Percentiles rank a stretch among this genome's conserved stretches.
Conservation (phyloP, 2,888 invertebrate genomes). For the Ophion ventricosus region DNA sequence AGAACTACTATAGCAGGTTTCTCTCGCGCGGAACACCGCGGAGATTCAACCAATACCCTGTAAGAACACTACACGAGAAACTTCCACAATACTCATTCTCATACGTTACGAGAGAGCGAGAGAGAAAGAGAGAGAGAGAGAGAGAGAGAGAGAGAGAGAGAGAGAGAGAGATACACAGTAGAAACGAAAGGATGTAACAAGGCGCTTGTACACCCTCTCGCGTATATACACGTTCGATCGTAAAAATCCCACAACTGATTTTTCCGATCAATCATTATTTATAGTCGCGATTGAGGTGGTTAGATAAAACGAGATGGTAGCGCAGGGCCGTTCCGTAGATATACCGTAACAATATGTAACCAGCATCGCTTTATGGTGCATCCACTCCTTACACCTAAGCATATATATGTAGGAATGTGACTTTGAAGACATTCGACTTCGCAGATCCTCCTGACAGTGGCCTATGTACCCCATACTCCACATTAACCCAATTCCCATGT, state of each 20-base stretch:
- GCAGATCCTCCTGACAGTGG: neutral
- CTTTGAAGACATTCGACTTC: neutral
- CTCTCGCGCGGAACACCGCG: neutral
- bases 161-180: neutral
- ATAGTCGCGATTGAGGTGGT: slow-evolving; percentile 70
- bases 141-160: too few species aligned
- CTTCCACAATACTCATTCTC: slow-evolving; percentile 38
- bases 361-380: slow-evolving; percentile 62
- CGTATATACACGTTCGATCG: slow-evolving; percentile 50
- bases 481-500: neutral
- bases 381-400: neutral
- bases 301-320: slow-evolving; percentile 72
- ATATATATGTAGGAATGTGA: slow-evolving; percentile 11
- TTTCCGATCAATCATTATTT: slow-evolving; percentile 75
- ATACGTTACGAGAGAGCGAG: slow-evolving; percentile 13
- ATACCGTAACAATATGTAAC: slow-evolving; percentile 75
- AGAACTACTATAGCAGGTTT: neutral
- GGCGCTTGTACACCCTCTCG: slow-evolving; percentile 24
- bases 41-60: slow-evolving; percentile 27
- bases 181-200: slow-evolving; percentile 43
- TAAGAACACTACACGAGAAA: slow-evolving; percentile 29
- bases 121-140: too few species aligned
- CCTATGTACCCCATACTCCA: neutral
- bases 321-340: slow-evolving; percentile 66
- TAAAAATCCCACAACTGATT: slow-evolving; percentile 66